Conservation (phyloP, 2,888 invertebrate genomes). For the Caenorhabditis sp. region DNA sequence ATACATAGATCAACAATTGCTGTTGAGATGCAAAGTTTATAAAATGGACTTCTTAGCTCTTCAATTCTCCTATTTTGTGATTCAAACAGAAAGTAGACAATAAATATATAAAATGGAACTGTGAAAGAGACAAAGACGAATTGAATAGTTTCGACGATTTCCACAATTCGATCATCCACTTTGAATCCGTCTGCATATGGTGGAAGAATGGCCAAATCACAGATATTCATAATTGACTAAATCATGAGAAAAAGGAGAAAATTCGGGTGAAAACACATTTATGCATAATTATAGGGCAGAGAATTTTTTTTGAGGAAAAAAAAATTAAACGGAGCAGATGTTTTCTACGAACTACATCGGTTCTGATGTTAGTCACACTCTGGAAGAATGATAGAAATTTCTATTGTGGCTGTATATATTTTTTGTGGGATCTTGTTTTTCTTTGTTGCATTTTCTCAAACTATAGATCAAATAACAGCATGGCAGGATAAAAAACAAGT, state of each 20-base stretch:
- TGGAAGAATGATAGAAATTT: too few species aligned
- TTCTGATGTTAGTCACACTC: too few species aligned
- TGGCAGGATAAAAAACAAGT: too few species aligned
- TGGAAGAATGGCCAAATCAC: not conserved
- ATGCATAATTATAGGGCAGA: too few species aligned
- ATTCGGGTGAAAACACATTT: too few species aligned
- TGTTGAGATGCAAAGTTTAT: conserved; percentile 33
- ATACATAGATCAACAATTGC: conserved; percentile 30
- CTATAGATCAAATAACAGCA: too few species aligned
- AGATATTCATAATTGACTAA: not conserved
- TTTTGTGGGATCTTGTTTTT: too few species aligned
- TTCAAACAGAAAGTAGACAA: conserved; percentile 9
- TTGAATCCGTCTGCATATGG: not conserved
- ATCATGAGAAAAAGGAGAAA: not conserved
- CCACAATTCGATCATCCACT: not conserved
- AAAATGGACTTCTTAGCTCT: conserved; percentile 32
- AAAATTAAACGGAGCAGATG: too few species aligned
- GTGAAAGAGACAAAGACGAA: not conserved
- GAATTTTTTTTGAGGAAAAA: too few species aligned
- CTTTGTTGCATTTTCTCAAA: too few species aligned
- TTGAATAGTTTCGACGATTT: not conserved
- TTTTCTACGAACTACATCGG: too few species aligned
- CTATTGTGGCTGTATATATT: too few species aligned
- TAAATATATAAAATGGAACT: conserved; percentile 11
- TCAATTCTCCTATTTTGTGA: conserved; percentile 19